These are phyloP conservation scores for Gila robusta DNA, from an alignment of 2,797 vertebrate genomes.

Conservation along the genomic window DNA sequence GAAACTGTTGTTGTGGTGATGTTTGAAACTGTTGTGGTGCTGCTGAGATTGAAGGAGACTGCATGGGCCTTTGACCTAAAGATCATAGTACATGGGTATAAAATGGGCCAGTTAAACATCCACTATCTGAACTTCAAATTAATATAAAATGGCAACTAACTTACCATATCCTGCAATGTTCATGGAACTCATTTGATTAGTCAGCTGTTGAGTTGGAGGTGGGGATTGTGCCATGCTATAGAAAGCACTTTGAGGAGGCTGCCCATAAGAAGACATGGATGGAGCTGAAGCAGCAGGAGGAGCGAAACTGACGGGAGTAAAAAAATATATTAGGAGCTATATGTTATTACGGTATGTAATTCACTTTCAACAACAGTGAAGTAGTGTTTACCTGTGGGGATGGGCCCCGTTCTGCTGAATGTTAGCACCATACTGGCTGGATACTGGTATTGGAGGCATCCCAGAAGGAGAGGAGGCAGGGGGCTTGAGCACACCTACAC, in stretches of 20 bases:
- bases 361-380: neutral
- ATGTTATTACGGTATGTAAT: no score
- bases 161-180: conserved; percentile 88
- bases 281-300: conserved; percentile 71
- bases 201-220: conserved; percentile 81
- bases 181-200: conserved; percentile 87
- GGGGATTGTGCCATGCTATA: conserved; percentile 74
- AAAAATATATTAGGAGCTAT: neutral
- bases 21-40: conserved; percentile 76
- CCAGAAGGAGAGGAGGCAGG: conserved; percentile 71
- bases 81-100: neutral
- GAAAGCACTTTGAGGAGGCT: conserved; percentile 75
- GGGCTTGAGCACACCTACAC: conserved; percentile 74
- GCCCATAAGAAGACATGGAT: conserved; percentile 72
- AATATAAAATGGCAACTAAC: conserved; percentile 14
- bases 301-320: conserved; percentile 76
- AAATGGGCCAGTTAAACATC: neutral
- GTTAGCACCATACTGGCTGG: conserved; percentile 79
- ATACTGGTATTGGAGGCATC: conserved; percentile 72
- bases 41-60: conserved; percentile 68
- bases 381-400: conserved; percentile 56
- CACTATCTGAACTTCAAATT: neutral
- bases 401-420: conserved; percentile 82
- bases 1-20: conserved; percentile 53
- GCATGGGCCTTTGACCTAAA: conserved; percentile 76